Evolutionary conservation across 92 coral and sea anemone genomes (phyloP), one percentile per base, ranked within the genome.

Genomic region (Bergia puertoricense): DNA sequence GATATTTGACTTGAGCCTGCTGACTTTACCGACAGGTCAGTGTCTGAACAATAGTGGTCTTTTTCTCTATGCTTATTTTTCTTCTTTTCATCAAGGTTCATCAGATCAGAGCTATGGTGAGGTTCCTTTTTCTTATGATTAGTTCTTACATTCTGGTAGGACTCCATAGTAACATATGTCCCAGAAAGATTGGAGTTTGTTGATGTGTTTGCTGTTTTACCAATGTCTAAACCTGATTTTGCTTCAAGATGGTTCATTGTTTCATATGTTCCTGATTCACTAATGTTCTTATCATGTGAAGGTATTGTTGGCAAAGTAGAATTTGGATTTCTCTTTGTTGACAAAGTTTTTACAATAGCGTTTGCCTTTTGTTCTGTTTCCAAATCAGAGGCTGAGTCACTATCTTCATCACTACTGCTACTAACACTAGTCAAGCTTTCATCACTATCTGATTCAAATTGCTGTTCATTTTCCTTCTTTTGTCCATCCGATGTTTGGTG

Each of bases 401-500:
- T 91, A 45, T 93, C 92, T 14, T 40, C 81, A 22, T 82, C 89
- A 78, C 89, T 88, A 44, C 94, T 92, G 51, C 89, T 91, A 57
- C 99, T 97, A 0, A 97, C 98, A 91, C 96, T 95, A 1, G 99
- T 97, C 50, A 97, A 90, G 67, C 97, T 95, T 59, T 91, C 96
- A 30, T 95, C 94, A 42, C 75, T 74, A 66, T 43, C 57, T 38
- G 93, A 92, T 15, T 94, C 90, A 56, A 67, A 48, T 4, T 86
- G 80, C 13, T 11, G 51, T 39, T 82, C 85, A 69, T 81, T 67
- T 44, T 36, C 71, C 1, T 76, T 67, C 13, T 54, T n/a, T 48
- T 44, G 86, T 59, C 68, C 82, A 78, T 4, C 18, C 39, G 65
- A 54, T 8, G 67, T 30, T 30, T 83, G 39, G 43, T 79, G 50